These are phyloP conservation scores for Scomber scombrus DNA, from an alignment of 2,113 vertebrate genomes.

Conservation along the genomic window DNA sequence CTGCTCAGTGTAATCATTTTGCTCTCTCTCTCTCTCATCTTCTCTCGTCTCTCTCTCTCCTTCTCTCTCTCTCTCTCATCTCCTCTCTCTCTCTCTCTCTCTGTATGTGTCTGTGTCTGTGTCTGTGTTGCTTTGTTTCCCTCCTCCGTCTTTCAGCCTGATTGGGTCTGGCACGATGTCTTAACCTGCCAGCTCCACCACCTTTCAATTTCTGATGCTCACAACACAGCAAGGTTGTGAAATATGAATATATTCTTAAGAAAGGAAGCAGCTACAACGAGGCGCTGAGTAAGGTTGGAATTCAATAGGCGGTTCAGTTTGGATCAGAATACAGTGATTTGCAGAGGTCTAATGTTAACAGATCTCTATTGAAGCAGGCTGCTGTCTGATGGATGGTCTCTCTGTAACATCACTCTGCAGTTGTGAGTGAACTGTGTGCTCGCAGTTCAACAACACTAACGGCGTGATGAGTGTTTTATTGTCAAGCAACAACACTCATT, in stretches of 20 bases:
- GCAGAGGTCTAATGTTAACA: background rate
- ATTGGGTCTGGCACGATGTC: conserved; percentile 15
- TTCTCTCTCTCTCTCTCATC: conserved; percentile 18
- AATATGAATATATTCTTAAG: background rate
- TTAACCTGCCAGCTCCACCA: conserved; percentile 2
- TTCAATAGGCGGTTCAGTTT: background rate
- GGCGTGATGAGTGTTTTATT: no score
- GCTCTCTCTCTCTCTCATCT: conserved; percentile 14
- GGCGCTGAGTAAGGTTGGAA: no score
- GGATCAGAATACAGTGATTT: background rate
- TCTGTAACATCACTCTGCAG: no score
- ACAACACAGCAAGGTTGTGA: background rate
- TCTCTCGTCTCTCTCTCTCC: background rate
- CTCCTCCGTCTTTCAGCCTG: conserved; percentile 5
- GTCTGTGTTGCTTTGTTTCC: conserved; percentile 30
- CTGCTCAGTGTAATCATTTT: conserved; percentile 66
- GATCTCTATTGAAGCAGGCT: no score
- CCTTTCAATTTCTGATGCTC: conserved; percentile 4
- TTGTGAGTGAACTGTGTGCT: no score
- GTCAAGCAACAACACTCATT: no score
- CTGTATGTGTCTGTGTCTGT: background rate
- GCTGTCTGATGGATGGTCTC: no score
- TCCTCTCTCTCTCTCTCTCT: background rate
- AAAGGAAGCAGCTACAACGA: background rate
- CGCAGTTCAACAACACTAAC: no score